These are phyloP conservation scores for Pitangus sulphuratus DNA, from an alignment of 2,797 vertebrate genomes.

Conservation along the genomic window DNA sequence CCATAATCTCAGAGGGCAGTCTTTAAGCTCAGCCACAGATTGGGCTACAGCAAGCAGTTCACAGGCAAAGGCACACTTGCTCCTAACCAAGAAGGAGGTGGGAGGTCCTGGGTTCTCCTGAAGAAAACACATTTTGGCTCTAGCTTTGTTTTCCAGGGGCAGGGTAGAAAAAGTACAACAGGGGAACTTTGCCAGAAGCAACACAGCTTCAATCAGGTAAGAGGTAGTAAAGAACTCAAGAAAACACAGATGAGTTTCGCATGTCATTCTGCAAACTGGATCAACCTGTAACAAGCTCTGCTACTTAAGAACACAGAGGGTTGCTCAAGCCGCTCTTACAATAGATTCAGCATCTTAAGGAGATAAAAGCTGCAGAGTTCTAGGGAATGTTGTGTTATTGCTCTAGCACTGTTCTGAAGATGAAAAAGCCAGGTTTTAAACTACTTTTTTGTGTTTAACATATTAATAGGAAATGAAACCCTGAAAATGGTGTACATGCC, in stretches of 20 bases:
- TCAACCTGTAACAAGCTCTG: not conserved
- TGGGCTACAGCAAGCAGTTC: not conserved
- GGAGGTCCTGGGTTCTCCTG: not conserved
- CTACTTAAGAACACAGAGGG: not conserved
- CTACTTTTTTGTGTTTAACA: conserved; percentile 54
- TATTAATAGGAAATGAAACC: conserved; percentile 51
- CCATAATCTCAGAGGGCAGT: not conserved
- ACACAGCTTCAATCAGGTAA: not conserved
- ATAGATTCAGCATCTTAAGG: not conserved
- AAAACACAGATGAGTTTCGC: not conserved
- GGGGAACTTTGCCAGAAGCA: not conserved
- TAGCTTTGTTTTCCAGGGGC: not conserved
- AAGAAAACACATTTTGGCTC: not conserved
- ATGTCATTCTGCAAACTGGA: not conserved
- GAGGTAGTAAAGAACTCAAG: not conserved
- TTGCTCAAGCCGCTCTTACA: not conserved
- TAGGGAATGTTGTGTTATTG: not conserved
- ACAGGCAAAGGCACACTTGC: not conserved
- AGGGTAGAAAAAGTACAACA: not conserved
- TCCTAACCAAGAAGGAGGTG: not conserved
- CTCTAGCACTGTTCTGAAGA: conserved; percentile 34
- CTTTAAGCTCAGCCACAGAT: not conserved
- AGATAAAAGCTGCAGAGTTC: not conserved
- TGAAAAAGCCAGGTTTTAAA: conserved; percentile 31
- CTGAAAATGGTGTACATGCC: conserved; percentile 31